A percentile compares a stretch with the other conserved stretches of the same genome.
Evolutionary conservation across 2,797 vertebrate genomes (phyloP).

Genomic region (Sternotherus odoratus): DNA sequence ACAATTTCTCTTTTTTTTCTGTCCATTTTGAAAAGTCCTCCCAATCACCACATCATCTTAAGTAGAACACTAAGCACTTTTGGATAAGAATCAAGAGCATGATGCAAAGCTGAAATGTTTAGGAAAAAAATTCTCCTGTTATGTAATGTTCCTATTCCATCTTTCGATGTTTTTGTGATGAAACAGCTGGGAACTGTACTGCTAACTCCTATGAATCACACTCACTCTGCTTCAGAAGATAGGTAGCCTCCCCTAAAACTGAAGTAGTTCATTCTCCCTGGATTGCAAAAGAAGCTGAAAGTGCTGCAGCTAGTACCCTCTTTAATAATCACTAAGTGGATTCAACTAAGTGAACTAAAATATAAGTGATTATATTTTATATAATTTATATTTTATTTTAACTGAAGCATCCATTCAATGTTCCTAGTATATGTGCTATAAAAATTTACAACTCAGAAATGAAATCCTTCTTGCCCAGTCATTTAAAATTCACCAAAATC

Average conservation of each 20-base stretch:
- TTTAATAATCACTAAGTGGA: not conserved
- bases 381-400: not conserved
- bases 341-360: not conserved
- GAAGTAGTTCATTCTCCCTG: not conserved
- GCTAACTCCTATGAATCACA: not conserved
- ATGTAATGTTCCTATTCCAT: not conserved
- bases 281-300: not conserved
- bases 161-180: not conserved
- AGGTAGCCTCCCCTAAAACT: not conserved
- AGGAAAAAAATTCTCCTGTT: not conserved
- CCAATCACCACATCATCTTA: not conserved
- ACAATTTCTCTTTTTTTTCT: not conserved
- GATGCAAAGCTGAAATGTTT: not conserved
- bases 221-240: not conserved
- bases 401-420: not conserved
- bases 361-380: not conserved
- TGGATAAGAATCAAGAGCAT: not conserved
- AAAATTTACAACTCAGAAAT: not conserved
- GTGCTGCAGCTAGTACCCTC: not conserved
- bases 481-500: not conserved
- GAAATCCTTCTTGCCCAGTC: not conserved
- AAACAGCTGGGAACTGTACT: not conserved
- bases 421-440: not conserved
- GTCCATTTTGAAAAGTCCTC: not conserved
- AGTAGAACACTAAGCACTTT: not conserved